These are phyloP conservation scores for Scrobipalpa costella DNA, from an alignment of 2,888 invertebrate species.

Conservation along the genomic window DNA sequence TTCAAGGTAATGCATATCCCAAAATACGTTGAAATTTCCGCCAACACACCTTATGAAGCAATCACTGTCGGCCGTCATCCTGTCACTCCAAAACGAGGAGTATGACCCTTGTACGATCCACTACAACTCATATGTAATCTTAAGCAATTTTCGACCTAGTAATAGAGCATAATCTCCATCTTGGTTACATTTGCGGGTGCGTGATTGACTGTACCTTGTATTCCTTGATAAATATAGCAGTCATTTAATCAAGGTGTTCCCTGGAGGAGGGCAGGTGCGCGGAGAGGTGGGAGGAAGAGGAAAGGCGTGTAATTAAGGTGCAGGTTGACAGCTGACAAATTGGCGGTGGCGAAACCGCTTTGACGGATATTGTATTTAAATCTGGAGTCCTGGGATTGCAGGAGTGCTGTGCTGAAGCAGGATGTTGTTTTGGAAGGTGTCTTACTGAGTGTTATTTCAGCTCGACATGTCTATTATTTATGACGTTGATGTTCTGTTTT, in stretches of 20 bases:
- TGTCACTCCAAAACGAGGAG: conserved; percentile 53
- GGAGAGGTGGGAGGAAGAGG: conserved; percentile 30
- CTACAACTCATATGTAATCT: background rate
- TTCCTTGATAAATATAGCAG: conserved; percentile 21
- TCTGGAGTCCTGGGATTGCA: conserved; percentile 28
- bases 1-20: conserved; percentile 15
- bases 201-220: conserved; percentile 12
- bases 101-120: conserved; percentile 37
- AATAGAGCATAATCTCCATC: background rate
- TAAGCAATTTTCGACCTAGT: background rate
- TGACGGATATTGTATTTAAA: conserved; percentile 48
- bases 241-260: conserved; percentile 71
- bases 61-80: conserved; percentile 25
- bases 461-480: background rate
- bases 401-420: background rate
- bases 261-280: conserved; percentile 38
- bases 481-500: background rate
- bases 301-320: conserved; percentile 62
- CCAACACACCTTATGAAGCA: conserved; percentile 28
- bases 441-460: background rate
- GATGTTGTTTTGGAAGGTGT: background rate
- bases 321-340: conserved; percentile 76
- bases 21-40: conserved; percentile 15
- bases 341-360: conserved; percentile 50
- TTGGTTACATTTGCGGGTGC: background rate